These are phyloP conservation scores for Tetragonisca angustula DNA, from an alignment of 2,888 invertebrate genomes.

Conservation along the genomic window DNA sequence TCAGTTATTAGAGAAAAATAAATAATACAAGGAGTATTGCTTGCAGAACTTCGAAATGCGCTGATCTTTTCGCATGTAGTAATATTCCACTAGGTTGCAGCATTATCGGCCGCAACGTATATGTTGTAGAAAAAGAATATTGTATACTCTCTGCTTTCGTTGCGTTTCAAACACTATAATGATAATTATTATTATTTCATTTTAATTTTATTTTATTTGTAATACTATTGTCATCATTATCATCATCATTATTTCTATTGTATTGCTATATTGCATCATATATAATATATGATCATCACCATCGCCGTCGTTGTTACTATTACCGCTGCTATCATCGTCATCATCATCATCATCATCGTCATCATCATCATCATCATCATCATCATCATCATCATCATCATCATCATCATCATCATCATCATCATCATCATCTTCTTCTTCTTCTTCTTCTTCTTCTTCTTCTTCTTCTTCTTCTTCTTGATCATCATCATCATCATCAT, in stretches of 20 bases:
- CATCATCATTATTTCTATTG: slow-evolving; percentile 43
- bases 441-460: too few relatives aligned
- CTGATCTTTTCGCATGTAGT: slow-evolving; percentile 58
- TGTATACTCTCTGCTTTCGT: slow-evolving; percentile 81
- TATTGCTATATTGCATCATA: slow-evolving; percentile 34
- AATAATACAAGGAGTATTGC: slow-evolving; percentile 68
- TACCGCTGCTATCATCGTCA: slow-evolving; percentile 12
- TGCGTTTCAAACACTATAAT: slow-evolving; percentile 77
- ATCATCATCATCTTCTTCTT: neutral
- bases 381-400: neutral
- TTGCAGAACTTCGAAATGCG: slow-evolving; percentile 71
- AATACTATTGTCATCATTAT: slow-evolving; percentile 25
- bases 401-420: too few relatives aligned
- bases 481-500: neutral
- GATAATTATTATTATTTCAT: slow-evolving; percentile 59
- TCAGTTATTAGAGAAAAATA: slow-evolving; percentile 70
- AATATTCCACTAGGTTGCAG: slow-evolving; percentile 64
- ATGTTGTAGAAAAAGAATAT: slow-evolving; percentile 70
- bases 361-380: accelerated
- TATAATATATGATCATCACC: slow-evolving; percentile 30
- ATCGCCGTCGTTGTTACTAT: slow-evolving; percentile 32
- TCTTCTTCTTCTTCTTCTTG: too few relatives aligned
- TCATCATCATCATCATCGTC: neutral
- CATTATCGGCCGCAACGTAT: slow-evolving; percentile 65
- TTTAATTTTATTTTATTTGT: slow-evolving; percentile 55